Percentiles rank a stretch among this genome's conserved stretches.
Conservation (phyloP, 2,113 vertebrate genomes). For the Terrapene triunguis region DNA sequence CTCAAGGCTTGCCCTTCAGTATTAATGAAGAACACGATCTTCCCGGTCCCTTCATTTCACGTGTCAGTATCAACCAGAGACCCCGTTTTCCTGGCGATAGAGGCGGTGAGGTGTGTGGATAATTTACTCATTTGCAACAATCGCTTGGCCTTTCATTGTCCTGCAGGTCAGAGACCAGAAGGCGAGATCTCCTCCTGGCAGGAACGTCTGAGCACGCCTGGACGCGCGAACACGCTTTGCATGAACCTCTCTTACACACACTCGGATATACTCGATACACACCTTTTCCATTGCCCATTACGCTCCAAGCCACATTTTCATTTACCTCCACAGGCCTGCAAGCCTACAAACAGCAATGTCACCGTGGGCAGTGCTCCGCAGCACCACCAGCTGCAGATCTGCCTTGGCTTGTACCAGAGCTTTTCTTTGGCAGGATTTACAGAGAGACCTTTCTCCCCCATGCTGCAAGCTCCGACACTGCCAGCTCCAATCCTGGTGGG, state of each 20-base stretch:
- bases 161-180: background rate
- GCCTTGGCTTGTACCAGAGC: background rate
- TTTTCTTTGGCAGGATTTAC: background rate
- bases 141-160: fast-evolving
- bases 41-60: too few species aligned
- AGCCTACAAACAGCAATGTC: fast-evolving
- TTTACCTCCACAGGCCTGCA: background rate
- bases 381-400: background rate
- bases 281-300: fast-evolving
- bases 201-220: background rate
- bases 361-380: fast-evolving
- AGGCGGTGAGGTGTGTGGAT: fast-evolving
- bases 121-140: fast-evolving
- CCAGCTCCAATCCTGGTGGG: background rate
- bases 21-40: background rate
- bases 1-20: background rate
- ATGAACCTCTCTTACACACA: background rate
- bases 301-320: fast-evolving
- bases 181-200: fast-evolving
- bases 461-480: background rate
- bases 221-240: background rate
- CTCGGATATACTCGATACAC: background rate
- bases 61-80: too few species aligned
- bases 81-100: background rate
- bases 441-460: fast-evolving